These are phyloP conservation scores for Rotaria socialis DNA, from an alignment of 2,888 invertebrate species.

Conservation along the genomic window DNA sequence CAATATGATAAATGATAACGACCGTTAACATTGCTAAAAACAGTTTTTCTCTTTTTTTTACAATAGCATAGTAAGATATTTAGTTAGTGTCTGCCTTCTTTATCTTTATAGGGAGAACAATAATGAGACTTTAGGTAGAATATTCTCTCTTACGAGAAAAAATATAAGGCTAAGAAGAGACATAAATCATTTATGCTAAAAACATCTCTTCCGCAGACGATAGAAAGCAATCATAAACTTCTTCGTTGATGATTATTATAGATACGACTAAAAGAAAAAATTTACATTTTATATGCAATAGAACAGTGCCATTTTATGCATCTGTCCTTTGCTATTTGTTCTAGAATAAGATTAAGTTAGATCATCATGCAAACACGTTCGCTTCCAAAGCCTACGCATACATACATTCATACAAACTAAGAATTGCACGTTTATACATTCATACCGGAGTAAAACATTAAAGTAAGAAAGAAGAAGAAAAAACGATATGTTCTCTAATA, in stretches of 20 bases:
- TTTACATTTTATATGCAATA: not conserved
- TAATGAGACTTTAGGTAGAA: not conserved
- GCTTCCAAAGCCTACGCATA: not conserved
- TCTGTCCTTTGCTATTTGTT: not conserved
- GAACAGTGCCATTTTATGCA: not conserved
- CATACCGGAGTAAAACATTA: not conserved
- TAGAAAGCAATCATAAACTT: not conserved
- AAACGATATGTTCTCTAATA: not conserved
- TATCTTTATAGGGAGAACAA: not conserved
- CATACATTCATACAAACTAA: not conserved
- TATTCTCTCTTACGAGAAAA: not conserved
- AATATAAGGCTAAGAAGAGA: not conserved
- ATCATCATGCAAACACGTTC: slow-evolving; percentile 6
- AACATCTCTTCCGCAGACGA: not conserved
- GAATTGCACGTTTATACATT: not conserved
- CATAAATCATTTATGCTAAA: not conserved
- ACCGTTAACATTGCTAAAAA: not conserved
- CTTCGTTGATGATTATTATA: not conserved
- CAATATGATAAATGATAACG: not conserved
- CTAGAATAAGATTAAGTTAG: not conserved
- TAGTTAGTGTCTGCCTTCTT: not conserved
- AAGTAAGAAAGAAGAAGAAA: not conserved
- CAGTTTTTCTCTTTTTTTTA: not conserved
- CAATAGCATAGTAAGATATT: not conserved
- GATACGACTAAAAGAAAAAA: not conserved